phyloP scores from a whole-genome alignment of 2,113 vertebrate species.

The Chaenogobius annularis region DNA sequence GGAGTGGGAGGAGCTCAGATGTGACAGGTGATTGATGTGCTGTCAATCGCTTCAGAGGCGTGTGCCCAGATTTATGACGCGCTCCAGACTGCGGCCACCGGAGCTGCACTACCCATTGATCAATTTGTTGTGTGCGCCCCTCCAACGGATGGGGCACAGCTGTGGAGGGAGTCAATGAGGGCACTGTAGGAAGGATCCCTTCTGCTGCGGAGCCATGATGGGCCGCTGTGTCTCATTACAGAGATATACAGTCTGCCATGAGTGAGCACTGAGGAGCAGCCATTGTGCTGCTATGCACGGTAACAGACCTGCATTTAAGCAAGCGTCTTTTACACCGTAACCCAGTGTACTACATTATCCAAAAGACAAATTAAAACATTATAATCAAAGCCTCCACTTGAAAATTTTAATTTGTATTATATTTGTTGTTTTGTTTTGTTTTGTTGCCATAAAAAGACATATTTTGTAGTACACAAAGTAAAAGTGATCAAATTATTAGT shows the following conservation, averaged over 20 bases:
- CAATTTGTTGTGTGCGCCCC: constrained; percentile 60
- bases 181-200: constrained; percentile 55
- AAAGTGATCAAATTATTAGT: too few relatives aligned
- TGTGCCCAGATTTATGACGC: constrained; percentile 63
- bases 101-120: constrained; percentile 57
- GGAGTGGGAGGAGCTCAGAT: constrained; percentile 45
- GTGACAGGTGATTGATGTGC: constrained; percentile 67
- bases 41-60: constrained; percentile 69
- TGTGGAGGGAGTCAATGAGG: constrained; percentile 66
- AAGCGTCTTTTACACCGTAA: not conserved
- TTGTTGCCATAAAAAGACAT: too few relatives aligned
- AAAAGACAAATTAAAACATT: not conserved
- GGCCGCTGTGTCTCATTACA: constrained; percentile 37
- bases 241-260: constrained; percentile 23
- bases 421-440: too few relatives aligned
- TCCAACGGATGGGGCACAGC: constrained; percentile 61
- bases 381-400: too few relatives aligned
- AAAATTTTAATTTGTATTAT: too few relatives aligned
- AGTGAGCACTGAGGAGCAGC: constrained; percentile 24
- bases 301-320: not conserved
- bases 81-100: constrained; percentile 42
- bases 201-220: constrained; percentile 40
- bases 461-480: too few relatives aligned
- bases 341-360: not conserved
- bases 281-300: constrained; percentile 4